Evolutionary conservation across 2,113 vertebrate species (phyloP).

Genomic region (Mionectes macconnelli): DNA sequence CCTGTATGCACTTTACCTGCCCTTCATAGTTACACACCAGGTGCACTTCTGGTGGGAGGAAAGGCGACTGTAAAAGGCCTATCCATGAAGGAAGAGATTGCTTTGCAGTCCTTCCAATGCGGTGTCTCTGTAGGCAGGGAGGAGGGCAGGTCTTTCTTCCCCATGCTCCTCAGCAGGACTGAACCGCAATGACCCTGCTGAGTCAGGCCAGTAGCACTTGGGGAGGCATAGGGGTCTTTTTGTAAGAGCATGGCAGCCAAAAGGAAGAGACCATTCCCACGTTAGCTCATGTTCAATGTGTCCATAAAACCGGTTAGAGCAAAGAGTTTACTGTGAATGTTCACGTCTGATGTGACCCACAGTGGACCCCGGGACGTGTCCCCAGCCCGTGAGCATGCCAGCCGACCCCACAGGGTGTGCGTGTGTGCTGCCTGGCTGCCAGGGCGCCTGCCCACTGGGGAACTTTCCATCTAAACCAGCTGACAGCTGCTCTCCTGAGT

Average conservation of each 20-base stretch:
- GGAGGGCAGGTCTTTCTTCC: background rate
- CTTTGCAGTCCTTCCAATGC: background rate
- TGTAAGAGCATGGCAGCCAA: background rate
- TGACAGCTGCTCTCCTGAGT: conserved; percentile 63
- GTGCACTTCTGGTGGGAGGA: background rate
- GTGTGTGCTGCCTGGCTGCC: background rate
- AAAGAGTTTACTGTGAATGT: background rate
- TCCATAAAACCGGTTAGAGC: background rate
- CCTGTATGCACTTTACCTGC: background rate
- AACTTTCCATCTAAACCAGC: conserved; percentile 20
- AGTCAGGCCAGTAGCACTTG: background rate
- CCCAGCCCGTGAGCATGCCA: fast-evolving
- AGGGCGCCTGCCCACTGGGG: background rate
- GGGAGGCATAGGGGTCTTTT: background rate
- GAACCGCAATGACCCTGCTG: background rate
- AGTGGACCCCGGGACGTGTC: background rate
- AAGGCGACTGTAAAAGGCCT: background rate
- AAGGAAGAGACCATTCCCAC: background rate
- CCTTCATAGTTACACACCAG: background rate
- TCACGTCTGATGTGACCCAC: fast-evolving
- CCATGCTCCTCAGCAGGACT: background rate
- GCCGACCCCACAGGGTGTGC: fast-evolving
- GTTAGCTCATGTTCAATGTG: fast-evolving
- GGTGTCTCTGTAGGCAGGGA: background rate
- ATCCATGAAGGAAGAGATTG: background rate